Evolutionary conservation across 2,888 invertebrate species (phyloP), one percentile per base, ranked within the genome.

Genomic region (Eristalis intricaria): DNA sequence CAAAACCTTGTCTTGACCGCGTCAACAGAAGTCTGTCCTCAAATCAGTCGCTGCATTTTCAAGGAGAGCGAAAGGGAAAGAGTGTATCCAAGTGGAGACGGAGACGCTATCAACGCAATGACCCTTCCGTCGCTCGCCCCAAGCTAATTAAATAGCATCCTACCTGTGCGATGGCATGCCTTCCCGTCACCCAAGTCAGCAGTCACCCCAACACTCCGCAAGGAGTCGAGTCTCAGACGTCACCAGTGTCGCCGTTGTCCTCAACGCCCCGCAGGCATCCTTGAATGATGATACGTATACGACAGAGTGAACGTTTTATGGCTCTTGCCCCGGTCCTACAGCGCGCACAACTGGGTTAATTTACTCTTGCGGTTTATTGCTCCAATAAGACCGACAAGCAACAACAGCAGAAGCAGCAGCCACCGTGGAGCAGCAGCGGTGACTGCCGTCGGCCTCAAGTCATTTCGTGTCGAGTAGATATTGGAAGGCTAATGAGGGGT

Each of bases 301-400:
- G 73, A 69, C 70, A 43, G 64, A 70, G 81, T 65, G 75, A 75
- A 75, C 70, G 70, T 66, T 70, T 82, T 70, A 82, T 82, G 43
- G 81, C 70, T 60, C 70, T 76, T 61, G 19, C 50, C 50, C 50
- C 70, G 69, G 70, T 82, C 75, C 50, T 70, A 63, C 69, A 69
- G 70, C 75, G 43, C 50, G 60, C 26, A 77, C 83, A 77, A 83
- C 77, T 71, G 77, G 77, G 77, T 77, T 83, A 83, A 83, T 83
- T 83, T 83, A 83, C 83, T 83, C 66, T 76, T 83, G 83, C 83
- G 83, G 83, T 77, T 83, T 83, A 77, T 83, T 83, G 68, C 77
- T 38, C 71, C 71, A 83, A 83, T 76, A 83, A 76, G 70, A 38
- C 50, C 43, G 40, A 29, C n/a, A 26, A 65, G 65, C 19, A 38